phyloP scores from a whole-genome alignment of 2,888 invertebrate species.

The Marasmarcha lunaedactyla region DNA sequence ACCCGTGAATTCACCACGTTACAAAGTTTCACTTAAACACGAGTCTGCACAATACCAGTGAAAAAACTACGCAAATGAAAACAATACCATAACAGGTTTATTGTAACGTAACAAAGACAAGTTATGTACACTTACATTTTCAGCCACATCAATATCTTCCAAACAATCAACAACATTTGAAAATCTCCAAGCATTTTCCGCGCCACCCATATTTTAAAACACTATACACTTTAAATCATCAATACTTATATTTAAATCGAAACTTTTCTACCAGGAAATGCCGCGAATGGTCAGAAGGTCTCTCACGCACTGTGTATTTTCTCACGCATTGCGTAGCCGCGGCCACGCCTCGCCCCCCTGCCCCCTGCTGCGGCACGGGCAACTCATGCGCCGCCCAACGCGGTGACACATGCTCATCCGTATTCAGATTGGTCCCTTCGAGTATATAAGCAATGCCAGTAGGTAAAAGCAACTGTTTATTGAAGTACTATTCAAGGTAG shows the following conservation, averaged over 20 bases:
- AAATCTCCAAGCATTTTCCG: conserved; percentile 33
- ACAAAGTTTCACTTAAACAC: too few species aligned
- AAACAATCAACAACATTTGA: conserved; percentile 26
- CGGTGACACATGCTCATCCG: conserved; percentile 30
- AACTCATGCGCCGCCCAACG: conserved; percentile 36
- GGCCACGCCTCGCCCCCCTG: conserved; percentile 30
- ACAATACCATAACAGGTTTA: too few species aligned
- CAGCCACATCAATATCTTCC: conserved; percentile 13
- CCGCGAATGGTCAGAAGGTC: conserved; percentile 29
- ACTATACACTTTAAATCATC: background rate
- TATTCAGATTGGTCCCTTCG: conserved; percentile 58
- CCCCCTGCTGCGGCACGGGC: conserved; percentile 26
- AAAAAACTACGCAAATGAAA: too few species aligned
- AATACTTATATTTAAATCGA: background rate
- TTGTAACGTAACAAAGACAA: too few species aligned
- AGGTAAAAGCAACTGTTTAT: conserved; percentile 32
- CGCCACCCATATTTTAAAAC: conserved; percentile 26
- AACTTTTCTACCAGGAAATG: conserved; percentile 15
- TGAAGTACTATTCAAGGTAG: too few species aligned
- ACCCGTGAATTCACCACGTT: too few species aligned
- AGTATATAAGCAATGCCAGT: conserved; percentile 35
- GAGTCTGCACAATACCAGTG: too few species aligned
- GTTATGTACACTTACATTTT: too few species aligned
- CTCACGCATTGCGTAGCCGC: conserved; percentile 57
- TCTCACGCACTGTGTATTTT: conserved; percentile 48